Base-by-base conservation (phyloP, 2,113 vertebrate species). In the Corythaixoides concolor region DNA sequence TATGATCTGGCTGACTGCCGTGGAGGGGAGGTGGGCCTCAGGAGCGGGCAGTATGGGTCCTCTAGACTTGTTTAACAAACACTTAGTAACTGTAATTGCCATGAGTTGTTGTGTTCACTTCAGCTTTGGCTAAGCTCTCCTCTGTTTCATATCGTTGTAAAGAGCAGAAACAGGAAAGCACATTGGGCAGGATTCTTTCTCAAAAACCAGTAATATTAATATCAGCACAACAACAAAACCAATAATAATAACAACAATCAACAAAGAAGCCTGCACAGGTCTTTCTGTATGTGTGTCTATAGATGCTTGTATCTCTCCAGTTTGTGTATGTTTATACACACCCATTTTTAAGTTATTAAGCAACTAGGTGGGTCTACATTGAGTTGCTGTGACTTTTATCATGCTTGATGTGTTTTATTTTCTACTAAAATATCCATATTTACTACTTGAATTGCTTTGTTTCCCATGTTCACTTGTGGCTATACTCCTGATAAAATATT, bases 401-500 rank as follows among this genome's bases (percentile, higher is more conserved):
- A 27, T 59, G 37, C 28, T 70, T 58, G 37, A 41, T 83, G 20
- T 74, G 56, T 43, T 93, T 81, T 88, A 83, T 63, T 88, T 74
- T 63, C 88, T 59, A 49, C 33, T 3, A 9, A 83, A 72, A 49
- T 50, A 70, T 35, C 23, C 27, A 15, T 35, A 49, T 56, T 72
- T 93, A 45, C 43, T 67, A 39, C 20, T 90, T 90, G n/a, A 86
- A 43, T 84, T 91, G 27, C 20, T 90, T 91, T 80, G 32, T 69
- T 94, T 90, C 47, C 14, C 4, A 8, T 81, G 26, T 67, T 94
- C 28, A 9, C 55, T 70, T 88, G 59, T 81, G 59, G 32, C 47
- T 84, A 27, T 77, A 70, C 32, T 67, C 18, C 30, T 88, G 86
- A 83, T 55, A 92, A 94, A 88, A 90, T 83, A 59, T 76, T 95